These are phyloP conservation scores for Podotricha telesiphe DNA, from an alignment of 2,888 invertebrate species.

Conservation along the genomic window DNA sequence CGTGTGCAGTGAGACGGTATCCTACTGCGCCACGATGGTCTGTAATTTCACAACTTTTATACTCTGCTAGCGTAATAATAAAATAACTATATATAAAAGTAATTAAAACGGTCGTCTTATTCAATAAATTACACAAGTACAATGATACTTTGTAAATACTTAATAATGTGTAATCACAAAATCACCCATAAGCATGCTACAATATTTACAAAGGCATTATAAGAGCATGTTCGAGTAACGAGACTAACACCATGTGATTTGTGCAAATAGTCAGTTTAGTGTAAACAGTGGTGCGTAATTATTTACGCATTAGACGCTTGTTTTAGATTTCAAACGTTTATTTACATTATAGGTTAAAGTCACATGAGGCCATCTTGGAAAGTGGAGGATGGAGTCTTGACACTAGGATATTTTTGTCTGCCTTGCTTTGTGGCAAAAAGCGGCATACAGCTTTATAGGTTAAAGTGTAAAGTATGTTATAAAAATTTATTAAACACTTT, in stretches of 20 bases:
- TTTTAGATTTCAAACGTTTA: background rate
- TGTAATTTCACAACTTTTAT: no score
- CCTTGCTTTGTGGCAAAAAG: no score
- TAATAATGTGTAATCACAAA: slow-evolving; percentile 3
- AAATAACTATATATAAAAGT: background rate
- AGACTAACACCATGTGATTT: slow-evolving; percentile 33
- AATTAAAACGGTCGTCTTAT: background rate
- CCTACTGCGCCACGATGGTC: no score
- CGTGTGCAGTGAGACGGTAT: no score
- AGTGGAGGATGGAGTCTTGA: no score
- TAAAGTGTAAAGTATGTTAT: no score
- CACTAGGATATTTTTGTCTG: no score
- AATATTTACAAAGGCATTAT: slow-evolving; percentile 28
- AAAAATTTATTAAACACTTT: no score
- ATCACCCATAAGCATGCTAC: slow-evolving; percentile 1
- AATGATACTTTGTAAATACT: background rate
- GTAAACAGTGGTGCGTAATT: slow-evolving; percentile 17
- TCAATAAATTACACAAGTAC: background rate
- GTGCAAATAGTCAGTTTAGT: slow-evolving; percentile 22
- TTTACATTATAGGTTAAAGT: background rate
- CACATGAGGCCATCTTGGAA: no score
- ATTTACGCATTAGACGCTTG: background rate
- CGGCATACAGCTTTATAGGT: no score
- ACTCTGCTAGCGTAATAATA: no score
- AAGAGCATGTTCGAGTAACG: slow-evolving; percentile 23